A percentile compares a stretch with the other conserved stretches of the same genome.
Conservation (phyloP, 2,797 vertebrate species). For the Trichosurus vulpecula region DNA sequence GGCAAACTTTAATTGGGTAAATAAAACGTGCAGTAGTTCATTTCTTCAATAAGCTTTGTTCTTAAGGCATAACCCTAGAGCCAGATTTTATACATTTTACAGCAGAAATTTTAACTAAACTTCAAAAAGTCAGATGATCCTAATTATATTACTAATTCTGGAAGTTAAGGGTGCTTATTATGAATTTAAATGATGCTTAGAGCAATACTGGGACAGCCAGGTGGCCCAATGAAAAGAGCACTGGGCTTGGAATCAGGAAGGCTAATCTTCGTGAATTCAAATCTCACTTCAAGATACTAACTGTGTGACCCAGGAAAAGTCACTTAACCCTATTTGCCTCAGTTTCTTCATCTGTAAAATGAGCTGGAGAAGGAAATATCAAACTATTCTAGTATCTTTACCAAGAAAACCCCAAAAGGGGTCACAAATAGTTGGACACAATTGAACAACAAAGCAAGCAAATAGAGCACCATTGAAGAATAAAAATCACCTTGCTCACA, state of each 20-base stretch:
- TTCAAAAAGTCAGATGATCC: constrained; percentile 27
- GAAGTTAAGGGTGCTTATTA: constrained; percentile 35
- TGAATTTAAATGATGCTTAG: constrained; percentile 5
- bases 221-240: not conserved
- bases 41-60: constrained; percentile 7
- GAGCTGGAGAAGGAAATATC: not conserved
- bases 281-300: not conserved
- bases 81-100: constrained; percentile 11
- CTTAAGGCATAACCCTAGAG: constrained; percentile 1
- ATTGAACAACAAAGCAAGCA: not conserved
- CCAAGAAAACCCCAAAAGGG: not conserved
- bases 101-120: constrained; percentile 30
- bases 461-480: not conserved
- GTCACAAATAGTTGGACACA: not conserved
- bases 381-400: not conserved
- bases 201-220: not conserved
- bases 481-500: not conserved
- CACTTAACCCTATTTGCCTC: not conserved
- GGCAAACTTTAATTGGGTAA: constrained; percentile 1
- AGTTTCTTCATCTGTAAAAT: not conserved
- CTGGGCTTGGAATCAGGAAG: not conserved
- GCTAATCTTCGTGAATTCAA: not conserved
- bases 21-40: constrained; percentile 13
- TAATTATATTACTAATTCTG: not conserved
- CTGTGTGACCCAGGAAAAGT: not conserved